Evolutionary conservation across 2,797 vertebrate species (phyloP).

Genomic region (Lepus townsendii): DNA sequence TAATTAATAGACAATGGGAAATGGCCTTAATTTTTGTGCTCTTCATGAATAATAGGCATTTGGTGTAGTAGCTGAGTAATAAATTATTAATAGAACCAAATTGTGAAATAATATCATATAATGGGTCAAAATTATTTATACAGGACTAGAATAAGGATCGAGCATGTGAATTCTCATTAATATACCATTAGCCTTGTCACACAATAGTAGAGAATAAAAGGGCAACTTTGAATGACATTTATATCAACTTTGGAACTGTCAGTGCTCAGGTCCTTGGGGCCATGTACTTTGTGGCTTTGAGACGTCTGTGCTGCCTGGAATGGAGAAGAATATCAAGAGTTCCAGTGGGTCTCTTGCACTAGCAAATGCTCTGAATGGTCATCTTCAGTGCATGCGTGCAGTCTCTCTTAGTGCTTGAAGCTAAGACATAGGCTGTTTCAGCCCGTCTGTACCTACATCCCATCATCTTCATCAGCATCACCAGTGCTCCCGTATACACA

Average conservation of each 20-base stretch:
- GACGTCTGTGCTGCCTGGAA: conserved; percentile 79
- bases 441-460: neutral
- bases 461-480: neutral
- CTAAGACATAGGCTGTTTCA: neutral
- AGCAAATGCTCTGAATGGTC: neutral
- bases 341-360: conserved; percentile 36
- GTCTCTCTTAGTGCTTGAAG: neutral
- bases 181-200: conserved; percentile 83
- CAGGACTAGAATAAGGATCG: conserved; percentile 73
- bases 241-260: conserved; percentile 85
- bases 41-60: conserved; percentile 40
- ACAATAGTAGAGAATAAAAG: conserved; percentile 82
- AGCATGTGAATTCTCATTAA: conserved; percentile 82
- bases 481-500: too few relatives aligned
- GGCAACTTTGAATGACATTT: conserved; percentile 87
- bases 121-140: conserved; percentile 85
- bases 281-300: conserved; percentile 84
- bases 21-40: conserved; percentile 43
- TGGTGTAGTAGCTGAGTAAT: conserved; percentile 36
- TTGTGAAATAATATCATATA: conserved; percentile 80
- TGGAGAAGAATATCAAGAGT: conserved; percentile 78
- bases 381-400: neutral
- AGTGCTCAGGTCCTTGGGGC: conserved; percentile 83
- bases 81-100: conserved; percentile 81
- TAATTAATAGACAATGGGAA: conserved; percentile 64